Evolutionary conservation across 2,113 vertebrate genomes (phyloP).

Genomic region (Daubentonia madagascariensis): DNA sequence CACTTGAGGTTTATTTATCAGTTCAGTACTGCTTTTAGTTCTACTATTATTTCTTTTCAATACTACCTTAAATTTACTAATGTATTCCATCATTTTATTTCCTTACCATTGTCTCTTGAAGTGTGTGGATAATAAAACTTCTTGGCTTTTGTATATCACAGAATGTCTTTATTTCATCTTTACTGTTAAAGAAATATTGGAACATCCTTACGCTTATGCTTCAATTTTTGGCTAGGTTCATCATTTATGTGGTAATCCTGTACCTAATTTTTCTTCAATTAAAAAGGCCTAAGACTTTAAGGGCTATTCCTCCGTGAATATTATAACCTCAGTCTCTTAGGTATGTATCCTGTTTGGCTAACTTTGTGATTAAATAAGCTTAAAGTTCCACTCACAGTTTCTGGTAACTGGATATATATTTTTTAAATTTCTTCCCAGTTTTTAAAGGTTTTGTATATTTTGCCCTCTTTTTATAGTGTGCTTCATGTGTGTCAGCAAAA

Average conservation of each 20-base stretch:
- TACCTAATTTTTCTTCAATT: not conserved
- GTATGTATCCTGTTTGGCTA: not conserved
- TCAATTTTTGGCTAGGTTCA: not conserved
- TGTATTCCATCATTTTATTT: not conserved
- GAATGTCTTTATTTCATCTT: not conserved
- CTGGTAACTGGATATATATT: not conserved
- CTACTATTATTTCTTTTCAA: not conserved
- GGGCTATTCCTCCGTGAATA: too few species aligned
- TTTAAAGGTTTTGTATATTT: not conserved
- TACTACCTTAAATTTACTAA: not conserved
- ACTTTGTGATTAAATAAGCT: not conserved
- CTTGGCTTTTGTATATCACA: not conserved
- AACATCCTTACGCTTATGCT: not conserved
- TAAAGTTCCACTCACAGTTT: not conserved
- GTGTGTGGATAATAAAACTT: not conserved
- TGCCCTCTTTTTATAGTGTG: not conserved
- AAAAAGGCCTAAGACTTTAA: not conserved
- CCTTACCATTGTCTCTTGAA: not conserved
- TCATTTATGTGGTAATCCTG: not conserved
- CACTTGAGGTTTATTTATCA: not conserved
- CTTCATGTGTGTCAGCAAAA: not conserved
- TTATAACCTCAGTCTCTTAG: not conserved
- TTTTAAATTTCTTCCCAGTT: not conserved
- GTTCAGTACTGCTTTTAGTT: not conserved
- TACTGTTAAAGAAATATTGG: not conserved